These are phyloP conservation scores for Glyphotaelius pellucidus DNA, from an alignment of 2,888 invertebrate species.

Conservation along the genomic window DNA sequence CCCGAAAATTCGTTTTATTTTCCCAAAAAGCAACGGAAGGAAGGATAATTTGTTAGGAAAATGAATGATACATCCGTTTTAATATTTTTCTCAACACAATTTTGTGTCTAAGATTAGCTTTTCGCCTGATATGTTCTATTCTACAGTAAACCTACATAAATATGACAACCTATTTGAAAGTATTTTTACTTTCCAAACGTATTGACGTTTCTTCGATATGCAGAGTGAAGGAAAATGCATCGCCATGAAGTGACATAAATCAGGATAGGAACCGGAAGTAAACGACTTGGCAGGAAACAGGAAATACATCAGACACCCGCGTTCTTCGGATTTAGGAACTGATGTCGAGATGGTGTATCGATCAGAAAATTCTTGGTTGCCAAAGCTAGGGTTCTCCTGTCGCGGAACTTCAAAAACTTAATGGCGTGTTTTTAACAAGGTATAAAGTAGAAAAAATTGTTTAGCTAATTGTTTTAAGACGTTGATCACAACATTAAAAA, in stretches of 20 bases:
- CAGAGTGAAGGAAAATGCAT: background rate
- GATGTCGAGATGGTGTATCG: slow-evolving; percentile 11
- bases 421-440: background rate
- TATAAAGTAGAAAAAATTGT: too few relatives aligned
- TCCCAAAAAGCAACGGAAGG: background rate
- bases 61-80: background rate
- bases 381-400: background rate
- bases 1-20: too few relatives aligned
- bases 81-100: background rate
- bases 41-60: background rate
- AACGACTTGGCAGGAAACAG: slow-evolving; percentile 31
- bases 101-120: background rate
- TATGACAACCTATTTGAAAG: background rate
- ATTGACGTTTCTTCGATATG: background rate
- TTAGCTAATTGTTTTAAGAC: too few relatives aligned
- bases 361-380: background rate
- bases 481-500: too few relatives aligned
- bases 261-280: slow-evolving; percentile 24
- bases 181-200: background rate
- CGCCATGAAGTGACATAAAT: background rate
- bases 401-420: background rate
- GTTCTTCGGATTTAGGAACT: background rate
- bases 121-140: background rate
- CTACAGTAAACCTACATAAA: background rate
- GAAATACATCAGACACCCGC: slow-evolving; percentile 32